Evolutionary conservation across 2,888 invertebrate species (phyloP), one percentile per base, ranked within the genome.

Genomic region (Ellobium chinense): DNA sequence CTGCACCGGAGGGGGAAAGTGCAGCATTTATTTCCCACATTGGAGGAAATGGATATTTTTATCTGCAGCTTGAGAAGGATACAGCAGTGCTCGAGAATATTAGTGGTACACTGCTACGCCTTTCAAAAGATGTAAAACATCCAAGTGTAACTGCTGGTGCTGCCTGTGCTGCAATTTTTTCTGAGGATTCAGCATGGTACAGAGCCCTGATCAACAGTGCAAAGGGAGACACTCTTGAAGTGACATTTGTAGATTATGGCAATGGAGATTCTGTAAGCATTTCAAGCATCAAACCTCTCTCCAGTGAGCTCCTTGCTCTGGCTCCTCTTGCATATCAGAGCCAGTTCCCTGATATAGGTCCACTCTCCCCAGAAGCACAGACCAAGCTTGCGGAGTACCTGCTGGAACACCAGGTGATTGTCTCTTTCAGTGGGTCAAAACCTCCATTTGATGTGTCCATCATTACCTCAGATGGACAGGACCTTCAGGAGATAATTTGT

Each of bases 211-310:
- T 91, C 21, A 69, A 81, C 37, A 80, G 76, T 1, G 63, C 68
- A 1, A 80, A 85, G 24, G 81, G 83, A 21, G 82, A 83, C 34
- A 87, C 87, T 0, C 80, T 87, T 31, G 76, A 81, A 14, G 88
- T 91, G 0, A 83, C 80, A 62, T 90, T 89, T 85, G 86, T 88
- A 29, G 90, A 90, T 73, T 92, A 90, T 86, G 91, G 92, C 14
- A 92, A 91, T 78, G 73, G 80, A 2, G 87, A 88, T 24, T 58
- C 62, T 9, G 82, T 86, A 12, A 82, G 76, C 2, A 74, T 66
- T 27, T 83, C 83, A 18, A 80, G 82, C 9, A 78, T 91, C 46
- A 89, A 88, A 74, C 83, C 75, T 9, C 83, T 90, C 39, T 85
- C 86, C 69, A 83, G 85, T n/a, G 85, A 89, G 70, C 87, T 89